Conservation (phyloP, 2,113 vertebrate genomes). For the Hyperopisus bebe region DNA sequence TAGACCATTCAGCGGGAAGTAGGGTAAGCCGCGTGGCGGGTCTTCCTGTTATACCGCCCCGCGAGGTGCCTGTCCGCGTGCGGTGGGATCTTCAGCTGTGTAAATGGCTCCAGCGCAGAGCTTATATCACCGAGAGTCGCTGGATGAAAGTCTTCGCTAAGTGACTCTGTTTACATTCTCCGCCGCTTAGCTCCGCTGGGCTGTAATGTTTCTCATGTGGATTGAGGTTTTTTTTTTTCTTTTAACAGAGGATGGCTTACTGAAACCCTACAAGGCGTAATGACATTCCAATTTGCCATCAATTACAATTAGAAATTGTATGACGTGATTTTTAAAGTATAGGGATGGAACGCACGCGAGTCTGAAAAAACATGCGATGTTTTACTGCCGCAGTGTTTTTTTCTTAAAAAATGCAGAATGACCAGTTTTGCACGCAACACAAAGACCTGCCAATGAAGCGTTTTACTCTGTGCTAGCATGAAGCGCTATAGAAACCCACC, state of each 20-base stretch:
- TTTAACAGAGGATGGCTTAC: not conserved
- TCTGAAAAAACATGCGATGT: not conserved
- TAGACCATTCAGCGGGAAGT: not conserved
- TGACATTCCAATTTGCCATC: not conserved
- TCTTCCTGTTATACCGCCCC: not conserved
- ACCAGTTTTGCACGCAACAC: not conserved
- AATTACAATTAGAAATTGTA: not conserved
- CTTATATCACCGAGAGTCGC: not conserved
- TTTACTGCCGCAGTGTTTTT: not conserved
- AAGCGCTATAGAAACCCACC: not conserved
- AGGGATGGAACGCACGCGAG: not conserved
- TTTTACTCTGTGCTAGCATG: not conserved
- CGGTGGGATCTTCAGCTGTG: not conserved
- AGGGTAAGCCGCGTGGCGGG: not conserved
- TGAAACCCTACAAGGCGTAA: not conserved
- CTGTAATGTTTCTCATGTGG: not conserved
- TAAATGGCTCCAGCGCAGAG: not conserved
- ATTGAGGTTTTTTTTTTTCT: not conserved
- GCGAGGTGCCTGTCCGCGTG: not conserved
- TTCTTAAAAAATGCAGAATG: not conserved
- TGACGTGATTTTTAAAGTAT: not conserved
- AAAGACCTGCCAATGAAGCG: not conserved
- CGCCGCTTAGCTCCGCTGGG: not conserved
- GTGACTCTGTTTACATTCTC: not conserved
- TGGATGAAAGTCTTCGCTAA: conserved; percentile 1